Evolutionary conservation across 2,113 vertebrate species (phyloP).

Genomic region (Spheniscus mendiculus): DNA sequence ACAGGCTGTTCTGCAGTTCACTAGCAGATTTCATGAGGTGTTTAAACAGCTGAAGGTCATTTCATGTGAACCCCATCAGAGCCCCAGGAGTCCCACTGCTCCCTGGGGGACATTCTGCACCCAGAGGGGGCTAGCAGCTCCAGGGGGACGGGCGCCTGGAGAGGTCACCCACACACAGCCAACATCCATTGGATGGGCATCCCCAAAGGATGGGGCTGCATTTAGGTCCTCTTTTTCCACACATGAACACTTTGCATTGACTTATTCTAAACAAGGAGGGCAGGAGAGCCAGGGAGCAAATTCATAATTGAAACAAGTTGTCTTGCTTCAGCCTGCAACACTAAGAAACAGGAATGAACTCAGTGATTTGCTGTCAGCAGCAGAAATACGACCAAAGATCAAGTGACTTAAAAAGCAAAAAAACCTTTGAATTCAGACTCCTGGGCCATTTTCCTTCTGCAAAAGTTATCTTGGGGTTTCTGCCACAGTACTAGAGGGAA

Average conservation of each 20-base stretch:
- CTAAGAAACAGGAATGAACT: background rate
- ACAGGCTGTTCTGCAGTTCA: background rate
- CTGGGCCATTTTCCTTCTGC: background rate
- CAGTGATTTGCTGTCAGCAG: accelerated
- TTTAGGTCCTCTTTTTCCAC: background rate
- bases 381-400: accelerated
- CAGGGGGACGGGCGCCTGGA: accelerated
- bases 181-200: accelerated
- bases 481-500: accelerated
- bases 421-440: background rate
- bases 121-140: background rate
- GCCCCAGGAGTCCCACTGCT: accelerated
- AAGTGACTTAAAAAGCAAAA: background rate
- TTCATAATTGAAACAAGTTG: accelerated
- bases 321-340: background rate
- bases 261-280: background rate
- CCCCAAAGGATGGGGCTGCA: background rate
- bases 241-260: accelerated
- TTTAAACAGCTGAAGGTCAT: background rate
- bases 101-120: background rate
- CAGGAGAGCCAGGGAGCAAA: background rate
- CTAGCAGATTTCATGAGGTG: accelerated
- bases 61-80: background rate
- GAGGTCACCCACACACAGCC: background rate
- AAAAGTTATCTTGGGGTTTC: background rate